Evolutionary conservation across 2,113 vertebrate species (phyloP), one percentile per base, ranked within the genome.

Genomic region (Pseudopipra pipra): DNA sequence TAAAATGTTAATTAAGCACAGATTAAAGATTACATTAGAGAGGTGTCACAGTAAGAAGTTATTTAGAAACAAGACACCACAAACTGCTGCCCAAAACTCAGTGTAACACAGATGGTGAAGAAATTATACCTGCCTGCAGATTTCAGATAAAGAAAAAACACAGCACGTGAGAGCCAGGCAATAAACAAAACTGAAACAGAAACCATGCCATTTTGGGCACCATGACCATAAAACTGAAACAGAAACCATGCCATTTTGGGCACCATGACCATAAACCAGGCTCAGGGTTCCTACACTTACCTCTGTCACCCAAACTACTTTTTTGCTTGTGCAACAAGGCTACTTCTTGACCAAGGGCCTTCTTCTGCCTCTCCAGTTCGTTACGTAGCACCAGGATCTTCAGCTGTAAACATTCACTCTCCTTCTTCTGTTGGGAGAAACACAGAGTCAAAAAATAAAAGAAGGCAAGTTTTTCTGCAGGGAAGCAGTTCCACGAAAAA

Each of bases 281-380:
- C 7, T 12, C 43, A 54, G 2, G 0, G 0, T 25, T 39, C 74
- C 54, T 20, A 66, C n/a, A 83, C 97, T 95, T 91, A 99, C 99
- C 98, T 99, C 98, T 99, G 66, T 98, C 98, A 89, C 98, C 98
- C 61, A 99, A 98, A 87, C 96, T 96, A 31, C 87, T 93, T 74
- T 98, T 98, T 33, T 99, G 98, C 84, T 99, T 99, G 77, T 99
- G 99, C 73, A 98, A 94, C 55, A 98, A 96, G 27, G 99, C 98
- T 41, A 97, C 98, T 96, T 99, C 99, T 65, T 98, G 97, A 80
- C 98, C 98, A 27, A 99, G 97, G 12, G 98, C 99, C 92, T 98
- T 99, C 97, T 97, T 99, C 98, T 99, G 99, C 89, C 99, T 98
- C 97, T 99, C 98, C 96, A 99, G 96, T 82, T 99, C 99, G 49